These are phyloP conservation scores for Drosophila pallidifrons DNA, from an alignment of 1,140 invertebrate species.

Conservation along the genomic window DNA sequence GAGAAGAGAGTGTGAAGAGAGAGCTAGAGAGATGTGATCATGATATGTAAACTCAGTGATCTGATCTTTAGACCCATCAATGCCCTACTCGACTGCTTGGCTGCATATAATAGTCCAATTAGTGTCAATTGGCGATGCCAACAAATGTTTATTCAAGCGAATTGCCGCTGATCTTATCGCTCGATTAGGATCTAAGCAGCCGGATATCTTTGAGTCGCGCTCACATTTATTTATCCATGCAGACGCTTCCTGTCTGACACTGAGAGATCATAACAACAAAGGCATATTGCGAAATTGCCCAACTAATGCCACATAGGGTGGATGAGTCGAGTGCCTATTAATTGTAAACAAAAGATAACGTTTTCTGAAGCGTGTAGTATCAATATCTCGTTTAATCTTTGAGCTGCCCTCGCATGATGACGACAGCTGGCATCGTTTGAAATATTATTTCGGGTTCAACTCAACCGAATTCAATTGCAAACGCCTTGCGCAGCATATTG, in stretches of 20 bases:
- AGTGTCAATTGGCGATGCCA: constrained; percentile 61
- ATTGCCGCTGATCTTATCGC: constrained; percentile 56
- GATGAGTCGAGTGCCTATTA: neutral
- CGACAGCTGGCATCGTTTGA: constrained; percentile 53
- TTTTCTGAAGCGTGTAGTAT: too few relatives aligned
- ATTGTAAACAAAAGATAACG: neutral
- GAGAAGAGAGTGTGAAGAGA: neutral
- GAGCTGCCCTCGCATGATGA: constrained; percentile 21
- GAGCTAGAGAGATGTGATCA: constrained; percentile 3
- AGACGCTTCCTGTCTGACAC: constrained; percentile 47
- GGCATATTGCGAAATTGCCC: constrained; percentile 8
- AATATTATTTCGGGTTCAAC: constrained; percentile 1
- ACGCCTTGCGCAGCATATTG: constrained; percentile 39
- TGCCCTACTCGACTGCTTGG: neutral
- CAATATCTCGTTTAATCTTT: neutral
- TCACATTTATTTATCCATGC: constrained; percentile 13
- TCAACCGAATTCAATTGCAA: constrained; percentile 28
- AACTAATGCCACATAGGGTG: neutral
- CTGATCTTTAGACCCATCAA: constrained; percentile 25
- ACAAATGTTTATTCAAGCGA: constrained; percentile 29
- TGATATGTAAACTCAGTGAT: neutral
- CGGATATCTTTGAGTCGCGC: constrained; percentile 17
- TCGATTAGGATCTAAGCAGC: constrained; percentile 40
- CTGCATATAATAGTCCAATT: constrained; percentile 67
- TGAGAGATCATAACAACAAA: constrained; percentile 11